A percentile compares a stretch with the other conserved stretches of the same genome.
These are phyloP conservation scores for Caenorhabditis sp. DNA, from an alignment of 2,888 invertebrate genomes.

Conservation along the genomic window DNA sequence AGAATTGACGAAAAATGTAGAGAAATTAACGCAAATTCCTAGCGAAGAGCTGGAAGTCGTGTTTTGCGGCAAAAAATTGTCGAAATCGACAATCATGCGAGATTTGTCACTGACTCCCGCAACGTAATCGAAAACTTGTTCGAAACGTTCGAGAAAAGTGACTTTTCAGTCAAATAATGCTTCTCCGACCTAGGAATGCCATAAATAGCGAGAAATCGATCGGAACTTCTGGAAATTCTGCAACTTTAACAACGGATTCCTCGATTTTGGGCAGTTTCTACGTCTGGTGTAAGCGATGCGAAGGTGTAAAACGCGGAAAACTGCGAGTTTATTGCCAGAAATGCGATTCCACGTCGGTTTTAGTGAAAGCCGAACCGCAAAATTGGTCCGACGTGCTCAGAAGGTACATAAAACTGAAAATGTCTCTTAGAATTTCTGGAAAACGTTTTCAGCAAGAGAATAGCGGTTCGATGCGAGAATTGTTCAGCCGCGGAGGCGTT, in stretches of 20 bases:
- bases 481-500: constrained; percentile 33
- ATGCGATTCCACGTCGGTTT: constrained; percentile 60
- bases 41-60: constrained; percentile 57
- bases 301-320: constrained; percentile 61
- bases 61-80: constrained; percentile 60
- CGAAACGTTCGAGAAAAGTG: not conserved
- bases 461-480: constrained; percentile 60
- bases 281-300: constrained; percentile 70
- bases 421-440: not conserved
- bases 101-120: constrained; percentile 60
- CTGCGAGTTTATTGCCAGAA: constrained; percentile 66
- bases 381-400: constrained; percentile 66
- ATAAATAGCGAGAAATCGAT: not conserved
- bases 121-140: constrained; percentile 59
- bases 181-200: constrained; percentile 13
- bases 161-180: constrained; percentile 38
- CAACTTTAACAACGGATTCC: not conserved
- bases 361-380: constrained; percentile 64
- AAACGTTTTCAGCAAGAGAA: constrained; percentile 49
- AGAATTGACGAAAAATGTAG: constrained; percentile 34
- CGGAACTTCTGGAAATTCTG: not conserved
- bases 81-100: constrained; percentile 36
- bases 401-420: constrained; percentile 37
- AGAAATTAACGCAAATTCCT: constrained; percentile 39
- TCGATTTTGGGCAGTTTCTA: constrained; percentile 62